Conservation (phyloP, 2,888 invertebrate species). For the Pegoplata infirma region DNA sequence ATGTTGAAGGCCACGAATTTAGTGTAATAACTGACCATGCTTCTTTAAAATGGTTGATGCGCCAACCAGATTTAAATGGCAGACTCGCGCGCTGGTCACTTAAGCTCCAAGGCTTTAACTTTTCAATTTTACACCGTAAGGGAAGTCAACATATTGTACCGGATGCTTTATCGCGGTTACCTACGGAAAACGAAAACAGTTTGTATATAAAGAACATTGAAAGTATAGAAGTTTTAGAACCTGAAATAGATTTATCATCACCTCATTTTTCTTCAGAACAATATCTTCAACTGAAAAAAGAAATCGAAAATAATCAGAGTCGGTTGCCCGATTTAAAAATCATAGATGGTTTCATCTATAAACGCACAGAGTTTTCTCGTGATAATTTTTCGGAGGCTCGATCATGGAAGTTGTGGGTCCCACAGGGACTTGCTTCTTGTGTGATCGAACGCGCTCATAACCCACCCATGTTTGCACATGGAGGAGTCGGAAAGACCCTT, state of each 20-base stretch:
- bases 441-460: too few relatives aligned
- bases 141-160: constrained; percentile 3
- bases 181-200: constrained; percentile 10
- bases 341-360: too few relatives aligned
- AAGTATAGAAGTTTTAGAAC: constrained; percentile 5
- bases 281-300: neutral
- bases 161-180: neutral
- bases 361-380: too few relatives aligned
- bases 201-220: constrained; percentile 7
- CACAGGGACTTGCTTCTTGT: constrained; percentile 7
- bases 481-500: constrained; percentile 6
- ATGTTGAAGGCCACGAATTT: constrained; percentile 13
- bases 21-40: neutral
- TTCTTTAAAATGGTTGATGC: too few relatives aligned
- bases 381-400: constrained; percentile 9
- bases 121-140: neutral
- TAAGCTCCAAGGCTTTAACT: too few relatives aligned
- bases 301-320: constrained; percentile 16
- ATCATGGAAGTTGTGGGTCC: too few relatives aligned
- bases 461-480: constrained; percentile 13
- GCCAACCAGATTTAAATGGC: too few relatives aligned
- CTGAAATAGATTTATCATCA: constrained; percentile 19
- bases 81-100: too few relatives aligned
- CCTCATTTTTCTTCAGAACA: constrained; percentile 2
- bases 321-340: constrained; percentile 35